A percentile compares a stretch with the other conserved stretches of the same genome.
These are phyloP conservation scores for Tetranychus truncatus DNA, from an alignment of 2,888 invertebrate species.

Conservation along the genomic window DNA sequence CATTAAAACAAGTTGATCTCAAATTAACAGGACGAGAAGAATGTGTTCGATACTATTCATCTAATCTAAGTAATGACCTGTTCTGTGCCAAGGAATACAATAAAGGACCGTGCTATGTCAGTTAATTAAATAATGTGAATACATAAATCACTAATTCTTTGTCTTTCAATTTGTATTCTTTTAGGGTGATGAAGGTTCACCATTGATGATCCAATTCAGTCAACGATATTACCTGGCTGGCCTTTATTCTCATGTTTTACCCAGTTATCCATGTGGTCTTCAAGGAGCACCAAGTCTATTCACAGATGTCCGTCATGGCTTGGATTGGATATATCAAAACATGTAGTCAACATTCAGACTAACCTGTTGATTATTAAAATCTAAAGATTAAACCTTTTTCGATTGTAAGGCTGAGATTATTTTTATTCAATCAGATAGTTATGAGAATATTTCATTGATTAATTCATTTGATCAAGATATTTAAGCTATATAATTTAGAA, in stretches of 20 bases:
- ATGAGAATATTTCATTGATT: not conserved
- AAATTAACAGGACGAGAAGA: not conserved
- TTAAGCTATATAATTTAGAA: not conserved
- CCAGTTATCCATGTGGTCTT: conserved; percentile 5
- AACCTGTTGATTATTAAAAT: no score
- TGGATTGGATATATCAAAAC: conserved; percentile 9
- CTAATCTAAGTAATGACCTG: conserved; percentile 6
- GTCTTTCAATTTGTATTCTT: not conserved
- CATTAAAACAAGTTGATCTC: conserved; percentile 9
- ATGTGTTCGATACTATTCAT: conserved; percentile 8
- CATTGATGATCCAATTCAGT: conserved; percentile 11
- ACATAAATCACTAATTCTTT: not conserved
- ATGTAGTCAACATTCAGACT: not conserved
- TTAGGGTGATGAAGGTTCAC: conserved; percentile 13
- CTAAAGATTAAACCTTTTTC: no score
- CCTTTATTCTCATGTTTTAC: conserved; percentile 6
- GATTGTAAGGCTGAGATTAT: no score
- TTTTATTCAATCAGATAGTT: no score
- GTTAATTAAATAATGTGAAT: not conserved
- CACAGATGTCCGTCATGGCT: conserved; percentile 7
- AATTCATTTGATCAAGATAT: not conserved
- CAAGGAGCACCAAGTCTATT: conserved; percentile 13
- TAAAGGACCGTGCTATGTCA: not conserved
- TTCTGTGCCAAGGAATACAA: conserved; percentile 10
- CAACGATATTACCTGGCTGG: conserved; percentile 14